Percentiles rank a stretch among this genome's conserved stretches.
These are phyloP conservation scores for Ptilorrhoa leucosticta DNA, from an alignment of 2,113 vertebrate genomes.

Conservation along the genomic window DNA sequence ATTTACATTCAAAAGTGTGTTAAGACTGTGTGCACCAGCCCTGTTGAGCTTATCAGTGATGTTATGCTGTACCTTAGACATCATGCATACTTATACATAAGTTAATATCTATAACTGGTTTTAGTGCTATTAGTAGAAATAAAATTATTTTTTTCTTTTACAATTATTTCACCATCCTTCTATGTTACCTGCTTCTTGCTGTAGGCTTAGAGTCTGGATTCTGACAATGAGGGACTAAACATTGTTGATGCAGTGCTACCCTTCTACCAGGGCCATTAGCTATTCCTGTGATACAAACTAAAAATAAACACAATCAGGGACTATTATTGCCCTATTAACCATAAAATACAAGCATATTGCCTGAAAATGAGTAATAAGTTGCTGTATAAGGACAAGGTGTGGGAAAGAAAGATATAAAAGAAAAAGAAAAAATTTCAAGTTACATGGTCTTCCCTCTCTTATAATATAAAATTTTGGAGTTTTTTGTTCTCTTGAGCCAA, in stretches of 20 bases:
- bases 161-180: neutral
- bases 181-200: neutral
- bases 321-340: neutral
- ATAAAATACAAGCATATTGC: neutral
- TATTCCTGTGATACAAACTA: neutral
- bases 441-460: neutral
- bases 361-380: neutral
- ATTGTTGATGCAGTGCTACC: neutral
- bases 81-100: neutral
- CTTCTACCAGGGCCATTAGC: neutral
- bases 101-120: neutral
- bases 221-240: neutral
- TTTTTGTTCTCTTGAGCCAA: neutral
- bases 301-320: neutral
- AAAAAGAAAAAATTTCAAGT: neutral
- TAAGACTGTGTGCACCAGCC: neutral
- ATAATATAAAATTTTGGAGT: accelerated
- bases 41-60: neutral
- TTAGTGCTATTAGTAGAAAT: neutral
- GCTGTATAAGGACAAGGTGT: neutral
- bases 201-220: neutral
- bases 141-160: neutral
- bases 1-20: neutral
- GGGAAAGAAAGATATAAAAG: neutral
- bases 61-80: neutral